Conservation (phyloP, 2,797 vertebrate genomes). For the Dendrocincla fuliginosa region DNA sequence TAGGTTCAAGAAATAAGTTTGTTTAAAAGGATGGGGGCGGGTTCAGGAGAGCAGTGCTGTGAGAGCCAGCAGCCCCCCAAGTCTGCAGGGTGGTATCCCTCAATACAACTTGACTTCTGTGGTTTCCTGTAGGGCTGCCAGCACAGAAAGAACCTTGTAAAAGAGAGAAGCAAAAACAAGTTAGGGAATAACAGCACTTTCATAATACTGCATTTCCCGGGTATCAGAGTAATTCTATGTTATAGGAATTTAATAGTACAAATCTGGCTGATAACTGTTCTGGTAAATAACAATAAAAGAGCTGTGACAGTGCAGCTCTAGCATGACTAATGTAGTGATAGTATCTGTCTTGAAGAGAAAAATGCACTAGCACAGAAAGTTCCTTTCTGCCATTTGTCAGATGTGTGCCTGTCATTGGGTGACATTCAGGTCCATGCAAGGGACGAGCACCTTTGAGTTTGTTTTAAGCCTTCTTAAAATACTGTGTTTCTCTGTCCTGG, state of each 20-base stretch:
- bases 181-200: not conserved
- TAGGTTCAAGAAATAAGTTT: not conserved
- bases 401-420: not conserved
- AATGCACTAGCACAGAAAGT: not conserved
- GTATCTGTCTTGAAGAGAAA: not conserved
- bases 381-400: not conserved
- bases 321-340: conserved; percentile 1
- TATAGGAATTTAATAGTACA: not conserved
- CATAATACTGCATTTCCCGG: not conserved
- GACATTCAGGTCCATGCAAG: not conserved
- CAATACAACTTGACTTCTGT: not conserved
- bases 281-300: conserved; percentile 34
- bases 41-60: not conserved
- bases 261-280: not conserved
- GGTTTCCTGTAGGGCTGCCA: not conserved
- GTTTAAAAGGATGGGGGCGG: not conserved
- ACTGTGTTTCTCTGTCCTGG: not conserved
- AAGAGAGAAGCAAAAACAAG: not conserved
- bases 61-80: not conserved
- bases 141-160: not conserved
- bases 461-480: not conserved
- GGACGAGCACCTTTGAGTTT: not conserved
- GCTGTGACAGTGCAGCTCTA: not conserved
- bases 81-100: not conserved
- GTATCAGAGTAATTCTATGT: not conserved